Base-by-base conservation (phyloP, 2,888 invertebrate species). In the Linyphia triangularis region DNA sequence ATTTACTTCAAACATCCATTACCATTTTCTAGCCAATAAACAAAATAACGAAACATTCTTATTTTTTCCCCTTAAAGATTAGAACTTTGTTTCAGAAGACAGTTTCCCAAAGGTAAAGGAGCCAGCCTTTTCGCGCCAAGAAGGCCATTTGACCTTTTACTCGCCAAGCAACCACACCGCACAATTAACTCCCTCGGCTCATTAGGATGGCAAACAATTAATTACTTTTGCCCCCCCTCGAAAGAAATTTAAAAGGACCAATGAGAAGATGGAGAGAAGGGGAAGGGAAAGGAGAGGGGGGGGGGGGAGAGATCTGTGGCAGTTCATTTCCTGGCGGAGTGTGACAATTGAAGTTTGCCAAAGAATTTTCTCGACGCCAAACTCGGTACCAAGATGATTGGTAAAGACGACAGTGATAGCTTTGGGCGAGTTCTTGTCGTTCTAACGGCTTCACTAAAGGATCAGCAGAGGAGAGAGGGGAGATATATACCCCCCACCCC, bases 201-300 rank as follows among this genome's bases (percentile, higher is more conserved):
- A 72, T 84, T 84, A 84, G 73, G 51, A 72, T 65, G 51, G 73
- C 73, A 84, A 72, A 73, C 73, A 73, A 73, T 73, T 84, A 84
- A 84, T 84, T 84, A 84, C 83, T 73, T 84, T 67, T 22, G 24
- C 37, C 28, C 61, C 51, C 37, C 37, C 28, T 40, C 51, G n/a
- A 65, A 84, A 73, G 73, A 84, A 84, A 73, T 73, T 73, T 61
- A 40, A 61, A 75, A 51, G 22, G n/a, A n/a, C n/a, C n/a, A n/a
- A n/a, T n/a, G n/a, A n/a, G n/a, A n/a, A n/a, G n/a, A n/a, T n/a
- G n/a, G n/a, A n/a, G n/a, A n/a, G n/a, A n/a, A n/a, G n/a, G n/a
- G n/a, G n/a, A n/a, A n/a, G n/a, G n/a, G n/a, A n/a, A n/a, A n/a
- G n/a, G n/a, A n/a, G n/a, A n/a, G n/a, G n/a, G n/a, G n/a, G n/a